Evolutionary conservation across 2,888 invertebrate genomes (phyloP), one percentile per base, ranked within the genome.

Genomic region (Xanthia togata): DNA sequence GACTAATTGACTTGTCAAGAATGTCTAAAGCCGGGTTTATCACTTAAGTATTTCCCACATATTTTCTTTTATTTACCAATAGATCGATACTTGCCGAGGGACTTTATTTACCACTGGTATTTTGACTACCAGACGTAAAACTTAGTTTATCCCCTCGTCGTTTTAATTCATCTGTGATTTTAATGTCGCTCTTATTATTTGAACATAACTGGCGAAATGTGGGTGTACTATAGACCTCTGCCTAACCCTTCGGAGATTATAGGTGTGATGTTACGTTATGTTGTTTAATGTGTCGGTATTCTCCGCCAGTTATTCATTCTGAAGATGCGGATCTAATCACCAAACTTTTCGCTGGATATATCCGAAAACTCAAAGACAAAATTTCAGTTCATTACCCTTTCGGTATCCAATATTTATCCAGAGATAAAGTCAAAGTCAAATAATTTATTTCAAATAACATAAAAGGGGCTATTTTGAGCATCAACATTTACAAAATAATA

Each of bases 31-130:
- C 77, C 55, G 38, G 72, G 12, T 78, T 11, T 31, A 72, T 50
- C 14, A 41, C 31, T 31, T 17, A n/a, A 14, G 23, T 79, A 63
- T 26, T 6, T 53, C 20, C 11, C 31, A 0, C 41, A n/a, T 44
- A 71, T 71, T 71, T 63, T 57, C 14, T 55, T n/a, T 12, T 55
- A 78, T 60, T 78, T 53, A 17, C 41, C 41, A 59, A 63, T 35
- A 9, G n/a, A 17, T 63, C 55, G 4, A n/a, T 64, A 20, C 50
- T 41, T 59, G 9, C 17, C 50, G 12, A 26, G 38, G 59, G 68
- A 26, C 4, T 76, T 38, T 59, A 78, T 68, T 50, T 44, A 20
- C 9, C 8, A 8, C 31, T 35, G 11, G 0, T 50, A 23, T 38
- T 50, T 53, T 53, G n/a, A 3, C 3, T 35, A 35, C 3, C 53